Evolutionary conservation across 2,113 vertebrate genomes (phyloP).

Genomic region (Sceloporus undulatus): DNA sequence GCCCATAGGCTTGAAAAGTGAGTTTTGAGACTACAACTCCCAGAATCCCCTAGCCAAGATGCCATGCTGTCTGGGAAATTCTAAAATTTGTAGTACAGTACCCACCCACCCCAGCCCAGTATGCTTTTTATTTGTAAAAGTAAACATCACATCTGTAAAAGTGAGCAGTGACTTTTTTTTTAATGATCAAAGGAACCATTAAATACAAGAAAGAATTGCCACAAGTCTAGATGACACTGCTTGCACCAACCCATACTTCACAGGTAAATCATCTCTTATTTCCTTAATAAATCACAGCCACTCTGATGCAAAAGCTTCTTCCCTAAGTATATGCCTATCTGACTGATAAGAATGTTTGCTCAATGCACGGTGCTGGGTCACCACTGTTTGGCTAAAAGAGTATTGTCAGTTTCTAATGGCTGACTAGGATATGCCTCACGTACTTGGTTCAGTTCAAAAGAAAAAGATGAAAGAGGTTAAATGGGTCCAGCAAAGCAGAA

Average conservation of each 20-base stretch:
- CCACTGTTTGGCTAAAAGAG: not conserved
- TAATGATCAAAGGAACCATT: rapidly evolving
- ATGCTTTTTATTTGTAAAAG: not conserved
- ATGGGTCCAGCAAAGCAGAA: not conserved
- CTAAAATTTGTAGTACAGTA: no score
- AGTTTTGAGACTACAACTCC: not conserved
- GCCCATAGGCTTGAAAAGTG: not conserved
- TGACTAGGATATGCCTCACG: not conserved
- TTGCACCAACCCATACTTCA: not conserved
- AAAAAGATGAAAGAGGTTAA: not conserved
- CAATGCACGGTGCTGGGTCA: not conserved
- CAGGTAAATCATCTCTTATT: not conserved
- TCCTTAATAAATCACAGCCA: not conserved
- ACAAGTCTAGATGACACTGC: not conserved
- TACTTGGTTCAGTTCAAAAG: not conserved
- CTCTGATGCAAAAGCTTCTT: not conserved
- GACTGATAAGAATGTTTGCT: not conserved
- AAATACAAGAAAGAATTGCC: not conserved
- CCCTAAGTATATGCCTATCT: not conserved
- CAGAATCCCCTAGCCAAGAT: not conserved
- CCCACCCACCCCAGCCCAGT: no score
- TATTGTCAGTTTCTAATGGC: no score
- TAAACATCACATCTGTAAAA: not conserved
- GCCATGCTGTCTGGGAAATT: not conserved
- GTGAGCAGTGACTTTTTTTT: not conserved